Conservation (phyloP, 2,888 invertebrate genomes). For the Vanessa cardui region DNA sequence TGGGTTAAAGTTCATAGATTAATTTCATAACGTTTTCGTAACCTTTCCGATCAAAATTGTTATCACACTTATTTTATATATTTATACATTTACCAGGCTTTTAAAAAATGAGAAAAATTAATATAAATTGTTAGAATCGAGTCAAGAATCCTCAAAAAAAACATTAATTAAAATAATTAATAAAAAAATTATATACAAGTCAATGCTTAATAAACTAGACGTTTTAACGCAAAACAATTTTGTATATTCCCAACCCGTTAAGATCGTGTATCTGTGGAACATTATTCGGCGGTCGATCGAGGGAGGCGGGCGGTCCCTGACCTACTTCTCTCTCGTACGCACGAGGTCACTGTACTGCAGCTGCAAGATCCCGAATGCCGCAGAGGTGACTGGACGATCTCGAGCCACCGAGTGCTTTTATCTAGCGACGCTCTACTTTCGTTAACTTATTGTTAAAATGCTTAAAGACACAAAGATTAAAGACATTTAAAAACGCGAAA, state of each 20-base stretch:
- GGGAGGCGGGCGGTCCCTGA: conserved; percentile 67
- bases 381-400: conserved; percentile 69
- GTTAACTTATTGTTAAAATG: conserved; percentile 20
- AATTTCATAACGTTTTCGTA: conserved; percentile 21
- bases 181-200: not conserved
- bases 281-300: conserved; percentile 77
- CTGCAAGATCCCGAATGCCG: conserved; percentile 73
- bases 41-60: not conserved
- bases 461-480: not conserved
- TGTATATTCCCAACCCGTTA: conserved; percentile 25
- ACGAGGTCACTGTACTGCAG: conserved; percentile 82
- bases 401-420: conserved; percentile 25
- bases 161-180: not conserved
- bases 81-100: not conserved
- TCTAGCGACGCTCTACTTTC: conserved; percentile 26
- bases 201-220: not conserved
- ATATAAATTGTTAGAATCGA: not conserved
- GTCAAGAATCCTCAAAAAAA: not conserved
- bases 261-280: conserved; percentile 32
- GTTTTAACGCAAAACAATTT: conserved; percentile 17
- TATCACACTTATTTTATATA: not conserved
- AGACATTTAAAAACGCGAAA: not conserved
- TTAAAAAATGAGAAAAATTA: not conserved
- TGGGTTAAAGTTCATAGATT: conserved; percentile 37
- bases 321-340: conserved; percentile 69